Conservation (phyloP, 2,797 vertebrate genomes). For the Channallabes apus region DNA sequence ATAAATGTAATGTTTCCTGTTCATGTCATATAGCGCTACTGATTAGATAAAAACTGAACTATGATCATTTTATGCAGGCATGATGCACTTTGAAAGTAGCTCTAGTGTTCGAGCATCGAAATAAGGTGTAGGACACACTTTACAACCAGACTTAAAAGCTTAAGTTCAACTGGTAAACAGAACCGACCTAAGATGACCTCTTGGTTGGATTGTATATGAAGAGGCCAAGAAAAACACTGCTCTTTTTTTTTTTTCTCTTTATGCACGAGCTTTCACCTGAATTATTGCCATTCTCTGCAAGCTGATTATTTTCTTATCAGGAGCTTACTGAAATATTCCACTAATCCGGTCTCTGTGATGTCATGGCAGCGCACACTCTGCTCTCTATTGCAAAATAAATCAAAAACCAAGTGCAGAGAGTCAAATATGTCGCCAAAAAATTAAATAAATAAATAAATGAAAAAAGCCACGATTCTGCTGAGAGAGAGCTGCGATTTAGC, state of each 20-base stretch:
- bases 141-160: not conserved
- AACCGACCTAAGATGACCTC: slow-evolving; percentile 71
- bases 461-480: slow-evolving; percentile 48
- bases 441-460: slow-evolving; percentile 18
- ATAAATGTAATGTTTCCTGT: not conserved
- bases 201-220: slow-evolving; percentile 67
- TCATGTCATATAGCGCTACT: not conserved
- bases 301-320: slow-evolving; percentile 68
- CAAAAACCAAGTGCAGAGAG: slow-evolving; percentile 42
- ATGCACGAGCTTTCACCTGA: slow-evolving; percentile 32
- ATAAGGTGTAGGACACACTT: not conserved
- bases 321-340: slow-evolving; percentile 72
- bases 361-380: slow-evolving; percentile 56
- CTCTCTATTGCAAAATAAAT: slow-evolving; percentile 65
- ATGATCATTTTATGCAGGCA: not conserved
- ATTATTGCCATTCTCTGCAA: slow-evolving; percentile 37
- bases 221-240: slow-evolving; percentile 62
- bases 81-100: not conserved
- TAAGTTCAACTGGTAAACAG: slow-evolving; percentile 48
- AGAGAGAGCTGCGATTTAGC: slow-evolving; percentile 56
- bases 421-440: slow-evolving; percentile 50
- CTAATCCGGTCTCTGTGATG: slow-evolving; percentile 65
- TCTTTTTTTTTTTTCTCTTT: not conserved
- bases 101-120: not conserved
- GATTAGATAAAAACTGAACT: not conserved